Conservation (phyloP, 2,888 invertebrate species). For the Napeogenes sylphis region DNA sequence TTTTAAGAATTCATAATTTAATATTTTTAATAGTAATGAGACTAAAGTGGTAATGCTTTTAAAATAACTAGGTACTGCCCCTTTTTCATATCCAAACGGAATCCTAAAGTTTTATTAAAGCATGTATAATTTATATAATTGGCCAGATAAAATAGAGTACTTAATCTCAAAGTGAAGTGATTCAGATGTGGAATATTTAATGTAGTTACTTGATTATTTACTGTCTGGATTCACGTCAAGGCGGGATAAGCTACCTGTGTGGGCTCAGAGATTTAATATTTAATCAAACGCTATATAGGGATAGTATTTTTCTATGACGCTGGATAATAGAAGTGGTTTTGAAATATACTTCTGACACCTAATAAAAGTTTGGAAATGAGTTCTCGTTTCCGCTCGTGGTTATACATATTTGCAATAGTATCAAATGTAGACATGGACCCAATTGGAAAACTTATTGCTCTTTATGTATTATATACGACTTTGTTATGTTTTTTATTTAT, state of each 20-base stretch:
- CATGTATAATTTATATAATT: neutral
- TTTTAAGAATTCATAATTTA: too few relatives aligned
- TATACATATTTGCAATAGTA: too few relatives aligned
- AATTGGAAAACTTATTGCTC: too few relatives aligned
- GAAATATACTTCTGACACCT: constrained; percentile 21
- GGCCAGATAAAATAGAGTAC: constrained; percentile 20
- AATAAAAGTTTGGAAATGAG: constrained; percentile 29
- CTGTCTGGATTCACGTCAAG: constrained; percentile 44
- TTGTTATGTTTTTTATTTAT: too few relatives aligned
- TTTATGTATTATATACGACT: too few relatives aligned
- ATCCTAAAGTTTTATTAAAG: too few relatives aligned
- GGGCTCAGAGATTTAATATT: constrained; percentile 57
- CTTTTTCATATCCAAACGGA: too few relatives aligned
- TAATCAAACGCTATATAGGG: constrained; percentile 51
- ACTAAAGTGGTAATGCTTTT: too few relatives aligned
- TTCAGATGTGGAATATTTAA: constrained; percentile 33
- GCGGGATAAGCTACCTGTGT: constrained; percentile 47
- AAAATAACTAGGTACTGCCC: too few relatives aligned
- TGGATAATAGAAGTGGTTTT: constrained; percentile 17
- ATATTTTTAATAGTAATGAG: too few relatives aligned
- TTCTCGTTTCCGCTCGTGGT: constrained; percentile 3
- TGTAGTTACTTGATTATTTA: constrained; percentile 41
- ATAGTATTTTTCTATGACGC: constrained; percentile 31
- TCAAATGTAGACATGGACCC: too few relatives aligned
- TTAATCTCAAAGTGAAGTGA: constrained; percentile 21